Evolutionary conservation across 2,888 invertebrate genomes (phyloP), one percentile per base, ranked within the genome.

Genomic region (Graphium colonna): DNA sequence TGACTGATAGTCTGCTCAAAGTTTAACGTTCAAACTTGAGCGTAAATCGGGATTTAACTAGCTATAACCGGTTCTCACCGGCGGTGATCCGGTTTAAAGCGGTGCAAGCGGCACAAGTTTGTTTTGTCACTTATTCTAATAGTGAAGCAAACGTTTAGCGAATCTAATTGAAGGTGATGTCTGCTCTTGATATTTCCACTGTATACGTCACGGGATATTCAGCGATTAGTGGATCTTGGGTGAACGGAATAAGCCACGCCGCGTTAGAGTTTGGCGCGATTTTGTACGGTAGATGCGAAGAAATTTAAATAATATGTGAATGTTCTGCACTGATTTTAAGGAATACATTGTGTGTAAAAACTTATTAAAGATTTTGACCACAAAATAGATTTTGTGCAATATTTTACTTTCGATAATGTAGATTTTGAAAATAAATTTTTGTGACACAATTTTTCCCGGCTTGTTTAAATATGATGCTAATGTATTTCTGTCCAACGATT

Each of bases 61-160:
- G 62, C 61, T 60, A 59, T 59, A 67, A 63, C 60, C 58, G 65
- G 59, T 61, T 67, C 64, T 57, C 63, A 59, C 61, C 61, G 56
- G 60, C 60, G 58, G 60, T 70, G 64, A 71, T 66, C 67, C 67
- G 60, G 69, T 67, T 65, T 64, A 69, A 68, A 61, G 62, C 69
- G 62, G 66, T 59, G 63, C 61, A 63, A 66, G 63, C 65, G 61
- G 62, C 55, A 62, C 61, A 68, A 73, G 66, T 71, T 72, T 67
- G 71, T 72, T 73, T 67, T 70, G 71, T 71, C 71, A 67, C 66
- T 68, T 68, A 62, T 58, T 62, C 61, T 59, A 51, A 57, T 60
- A 63, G 59, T 58, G 56, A 52, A 56, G 61, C 63, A 49, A 49
- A 53, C 49, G 59, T 62, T 66, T 61, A 62, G 57, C 59, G 60